Conservation (phyloP, 2,888 invertebrate genomes). For the Drosophila nigritarsus region DNA sequence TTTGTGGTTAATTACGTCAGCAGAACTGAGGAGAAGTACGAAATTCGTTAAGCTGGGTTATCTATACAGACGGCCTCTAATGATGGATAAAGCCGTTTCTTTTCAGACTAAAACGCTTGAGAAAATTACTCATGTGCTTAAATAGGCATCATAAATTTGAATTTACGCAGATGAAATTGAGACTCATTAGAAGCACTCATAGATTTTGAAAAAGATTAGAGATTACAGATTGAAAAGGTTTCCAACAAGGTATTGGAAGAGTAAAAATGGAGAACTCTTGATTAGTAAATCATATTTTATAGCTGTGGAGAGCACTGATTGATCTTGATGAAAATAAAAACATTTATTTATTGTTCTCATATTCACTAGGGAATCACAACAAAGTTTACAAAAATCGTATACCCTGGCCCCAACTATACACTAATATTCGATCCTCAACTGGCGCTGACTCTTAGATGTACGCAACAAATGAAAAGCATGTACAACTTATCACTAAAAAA, state of each 20-base stretch:
- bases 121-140: slow-evolving; percentile 8
- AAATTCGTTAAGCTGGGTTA: slow-evolving; percentile 28
- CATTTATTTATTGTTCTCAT: neutral
- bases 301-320: neutral
- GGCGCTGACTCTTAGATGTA: slow-evolving; percentile 13
- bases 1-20: slow-evolving; percentile 68
- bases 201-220: slow-evolving; percentile 1
- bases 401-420: neutral
- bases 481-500: slow-evolving; percentile 30
- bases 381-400: neutral
- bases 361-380: neutral
- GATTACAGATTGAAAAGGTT: neutral
- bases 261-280: neutral
- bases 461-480: slow-evolving; percentile 18
- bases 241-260: neutral
- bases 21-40: slow-evolving; percentile 28
- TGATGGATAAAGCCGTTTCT: slow-evolving; percentile 15
- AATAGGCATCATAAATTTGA: slow-evolving; percentile 23
- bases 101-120: slow-evolving; percentile 11
- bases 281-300: neutral
- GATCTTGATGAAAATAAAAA: neutral
- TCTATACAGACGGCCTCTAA: slow-evolving; percentile 44
- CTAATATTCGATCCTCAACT: neutral
- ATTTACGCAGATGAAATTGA: slow-evolving; percentile 1
- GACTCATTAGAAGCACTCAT: slow-evolving; percentile 18